A percentile compares a stretch with the other conserved stretches of the same genome.
Evolutionary conservation across 2,113 vertebrate species (phyloP).

Genomic region (Panurus biarmicus): DNA sequence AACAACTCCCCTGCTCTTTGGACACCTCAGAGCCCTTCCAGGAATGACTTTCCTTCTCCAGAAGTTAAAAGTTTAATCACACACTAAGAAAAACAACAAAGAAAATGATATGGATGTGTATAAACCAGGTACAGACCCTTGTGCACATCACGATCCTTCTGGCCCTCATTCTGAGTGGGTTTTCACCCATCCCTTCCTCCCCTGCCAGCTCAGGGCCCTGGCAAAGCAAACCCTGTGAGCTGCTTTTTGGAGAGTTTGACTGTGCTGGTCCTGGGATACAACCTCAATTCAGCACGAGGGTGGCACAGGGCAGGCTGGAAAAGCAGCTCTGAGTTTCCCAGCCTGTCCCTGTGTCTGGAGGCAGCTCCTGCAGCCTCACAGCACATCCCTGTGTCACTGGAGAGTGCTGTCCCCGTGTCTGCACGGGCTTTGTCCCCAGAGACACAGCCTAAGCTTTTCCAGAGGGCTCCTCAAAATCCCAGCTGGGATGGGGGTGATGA

Average conservation of each 20-base stretch:
- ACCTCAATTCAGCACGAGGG: fast-evolving
- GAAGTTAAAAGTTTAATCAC: not conserved
- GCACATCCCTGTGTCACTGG: not conserved
- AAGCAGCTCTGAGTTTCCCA: fast-evolving
- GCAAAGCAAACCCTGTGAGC: not conserved
- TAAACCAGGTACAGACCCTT: fast-evolving
- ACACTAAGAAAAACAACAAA: not conserved
- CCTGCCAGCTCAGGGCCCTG: not conserved
- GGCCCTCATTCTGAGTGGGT: not conserved
- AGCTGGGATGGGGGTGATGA: fast-evolving
- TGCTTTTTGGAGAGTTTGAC: not conserved
- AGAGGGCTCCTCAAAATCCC: not conserved
- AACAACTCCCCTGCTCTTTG: fast-evolving
- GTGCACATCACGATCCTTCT: fast-evolving
- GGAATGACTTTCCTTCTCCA: not conserved
- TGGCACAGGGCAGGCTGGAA: not conserved
- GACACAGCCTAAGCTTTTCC: not conserved
- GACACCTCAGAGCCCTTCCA: not conserved
- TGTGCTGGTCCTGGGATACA: fast-evolving
- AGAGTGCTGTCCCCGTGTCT: not conserved
- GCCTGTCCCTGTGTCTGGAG: fast-evolving
- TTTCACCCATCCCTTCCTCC: not conserved
- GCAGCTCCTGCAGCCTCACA: not conserved
- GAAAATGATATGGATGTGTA: fast-evolving
- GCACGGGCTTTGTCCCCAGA: not conserved